Base-by-base conservation (phyloP, 2,888 invertebrate species). In the Apamea anceps region DNA sequence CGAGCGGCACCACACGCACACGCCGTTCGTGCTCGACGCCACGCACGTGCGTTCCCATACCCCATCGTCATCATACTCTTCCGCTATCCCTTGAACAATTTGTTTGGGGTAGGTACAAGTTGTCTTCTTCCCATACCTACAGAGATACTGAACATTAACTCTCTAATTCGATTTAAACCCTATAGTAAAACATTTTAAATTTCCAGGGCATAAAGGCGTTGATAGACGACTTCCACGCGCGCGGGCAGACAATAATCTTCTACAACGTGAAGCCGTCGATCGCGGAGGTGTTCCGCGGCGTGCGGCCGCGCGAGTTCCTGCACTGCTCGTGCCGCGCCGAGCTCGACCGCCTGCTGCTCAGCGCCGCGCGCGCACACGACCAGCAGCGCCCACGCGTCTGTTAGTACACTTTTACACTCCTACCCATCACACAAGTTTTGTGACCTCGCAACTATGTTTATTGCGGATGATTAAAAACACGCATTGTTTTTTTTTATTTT, bases 221-320 rank as follows among this genome's bases (percentile, higher is more conserved):
- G 85, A 98, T 98, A 81, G 97, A 98, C 88, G 98, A 98, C 93
- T 98, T 98, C 94, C 97, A 98, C 77, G 94, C 95, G 51, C 97
- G 98, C 85, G 97, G 97, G 42, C 98, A 98, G 94, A 97, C 98
- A 2, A 94, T 98, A 71, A 98, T 98, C 92, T 98, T 98, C 95
- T 98, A 97, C 95, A 98, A 98, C 94, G 96, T 98, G 87, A 98
- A 98, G 93, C 98, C 98, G 25, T 98, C 98, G 82, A 97, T 98
- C 48, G 97, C 97, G 89, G 97, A 97, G 6, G 98, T 98, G 82
- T 98, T 98, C 91, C 98, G 98, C 91, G 98, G 98, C 57, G 97
- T 98, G 77, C 97, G 97, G n/a, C 98, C 98, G 67, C 97, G 97
- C 80, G 97, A 97, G 92, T 98, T 98, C 93, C 96, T 97, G 89